Conservation (phyloP, 2,888 invertebrate genomes). For the Rhopalosiphum nymphaeae region DNA sequence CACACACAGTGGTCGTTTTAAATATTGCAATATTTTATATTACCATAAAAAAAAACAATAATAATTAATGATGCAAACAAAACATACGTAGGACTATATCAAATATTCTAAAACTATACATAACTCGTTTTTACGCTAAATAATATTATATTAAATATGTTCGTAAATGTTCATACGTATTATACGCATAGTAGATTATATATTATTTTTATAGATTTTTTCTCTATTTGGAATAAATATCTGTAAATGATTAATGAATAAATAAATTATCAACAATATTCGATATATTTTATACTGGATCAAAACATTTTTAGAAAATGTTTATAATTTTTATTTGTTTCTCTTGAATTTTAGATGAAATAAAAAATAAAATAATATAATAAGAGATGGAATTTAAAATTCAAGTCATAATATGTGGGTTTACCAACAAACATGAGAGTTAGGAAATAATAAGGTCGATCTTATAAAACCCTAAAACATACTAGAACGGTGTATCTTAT, state of each 20-base stretch:
- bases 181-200: not conserved
- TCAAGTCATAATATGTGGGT: not conserved
- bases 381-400: not conserved
- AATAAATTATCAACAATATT: not conserved
- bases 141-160: not conserved
- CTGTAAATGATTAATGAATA: not conserved
- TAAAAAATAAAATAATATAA: not conserved
- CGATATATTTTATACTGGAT: not conserved
- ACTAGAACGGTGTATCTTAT: not conserved
- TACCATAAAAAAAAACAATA: not conserved
- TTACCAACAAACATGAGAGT: not conserved
- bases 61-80: not conserved
- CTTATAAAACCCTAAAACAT: not conserved
- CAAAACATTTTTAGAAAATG: not conserved
- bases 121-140: not conserved
- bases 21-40: not conserved
- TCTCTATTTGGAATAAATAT: not conserved
- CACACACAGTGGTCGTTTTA: conserved; percentile 17
- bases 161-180: not conserved
- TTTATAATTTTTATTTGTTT: not conserved
- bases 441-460: not conserved
- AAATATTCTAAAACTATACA: not conserved
- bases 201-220: not conserved
- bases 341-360: not conserved
- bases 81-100: not conserved